Evolutionary conservation across 2,797 vertebrate genomes (phyloP).

Genomic region (Lacerta bilineata): DNA sequence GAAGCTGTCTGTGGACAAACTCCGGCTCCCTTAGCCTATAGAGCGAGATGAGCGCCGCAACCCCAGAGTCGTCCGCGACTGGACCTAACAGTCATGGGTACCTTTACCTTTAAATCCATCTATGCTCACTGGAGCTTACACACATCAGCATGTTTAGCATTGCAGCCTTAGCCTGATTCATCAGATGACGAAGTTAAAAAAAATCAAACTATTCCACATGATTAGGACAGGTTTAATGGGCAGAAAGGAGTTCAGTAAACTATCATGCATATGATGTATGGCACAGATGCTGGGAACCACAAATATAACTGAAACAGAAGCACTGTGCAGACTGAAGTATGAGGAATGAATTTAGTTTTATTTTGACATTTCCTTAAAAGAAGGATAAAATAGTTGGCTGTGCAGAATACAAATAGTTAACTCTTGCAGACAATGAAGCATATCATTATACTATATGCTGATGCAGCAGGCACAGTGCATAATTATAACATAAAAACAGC

Average conservation of each 20-base stretch:
- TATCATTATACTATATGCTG: background rate
- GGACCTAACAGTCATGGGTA: no score
- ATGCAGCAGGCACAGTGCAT: background rate
- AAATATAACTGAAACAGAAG: background rate
- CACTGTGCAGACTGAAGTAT: background rate
- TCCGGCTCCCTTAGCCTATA: no score
- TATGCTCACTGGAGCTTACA: background rate
- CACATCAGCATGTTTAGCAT: no score
- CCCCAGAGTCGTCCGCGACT: no score
- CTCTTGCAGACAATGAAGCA: background rate
- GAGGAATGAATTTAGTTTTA: background rate
- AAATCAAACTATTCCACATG: background rate
- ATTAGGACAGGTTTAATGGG: background rate
- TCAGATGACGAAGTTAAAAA: background rate
- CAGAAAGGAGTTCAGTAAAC: background rate
- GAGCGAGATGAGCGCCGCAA: no score
- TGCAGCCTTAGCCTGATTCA: background rate
- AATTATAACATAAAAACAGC: accelerated
- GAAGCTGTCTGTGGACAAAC: no score
- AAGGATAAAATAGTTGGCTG: accelerated
- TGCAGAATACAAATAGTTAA: background rate
- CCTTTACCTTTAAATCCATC: no score
- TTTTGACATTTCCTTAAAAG: background rate
- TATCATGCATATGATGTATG: background rate
- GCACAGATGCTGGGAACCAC: background rate